Base-by-base conservation (phyloP, 92 coral and sea anemone genomes). In the Epizoanthus ramosus region DNA sequence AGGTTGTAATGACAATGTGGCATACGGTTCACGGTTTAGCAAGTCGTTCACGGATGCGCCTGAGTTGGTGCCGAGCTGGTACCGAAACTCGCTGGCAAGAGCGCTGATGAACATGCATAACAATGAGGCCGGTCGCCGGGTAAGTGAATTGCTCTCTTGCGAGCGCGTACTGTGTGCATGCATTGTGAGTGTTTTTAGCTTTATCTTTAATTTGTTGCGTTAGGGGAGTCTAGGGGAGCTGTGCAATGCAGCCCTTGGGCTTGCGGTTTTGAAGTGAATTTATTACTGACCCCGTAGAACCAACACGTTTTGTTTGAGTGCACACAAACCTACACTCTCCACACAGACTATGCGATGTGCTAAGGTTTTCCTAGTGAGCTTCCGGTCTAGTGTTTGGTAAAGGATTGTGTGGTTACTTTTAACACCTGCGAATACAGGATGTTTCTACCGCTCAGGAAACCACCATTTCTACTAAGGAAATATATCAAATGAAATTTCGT, bases 1-100 rank as follows among this genome's bases (percentile, higher is more conserved):
- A 19, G 97, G 96, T 0, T 97, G 99, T 59, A 89, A 88, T 15
- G 99, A 97, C 58, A 97, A 97, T 57, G 91, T 97, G 12, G 98
- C 95, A 1, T 85, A 84, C 33, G 99, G 98, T 4, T 75, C 85
- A 54, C 67, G 94, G 28, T 97, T 94, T 71, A 92, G 97, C 77
- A 88, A 85, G 41, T 28, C 80, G 3, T 94, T 94, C 72, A 89
- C 95, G 15, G 95, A 87, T 53, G 84, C 90, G 17, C 86, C 85
- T 18, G 92, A 92, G 63, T 57, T 77, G 8, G 68, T 71, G 5
- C 68, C 31, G 31, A 28, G 31, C 31, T 28, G 83, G 17, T 91
- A 85, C 76, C 80, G 73, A 13, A 89, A 66, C 18, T 74, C 87
- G n/a, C 56, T 86, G 3, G 83, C 74, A n/a, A 80, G 75, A 19